Evolutionary conservation across 1,140 invertebrate genomes (phyloP), one percentile per base, ranked within the genome.

Genomic region (Plutomurus gul): DNA sequence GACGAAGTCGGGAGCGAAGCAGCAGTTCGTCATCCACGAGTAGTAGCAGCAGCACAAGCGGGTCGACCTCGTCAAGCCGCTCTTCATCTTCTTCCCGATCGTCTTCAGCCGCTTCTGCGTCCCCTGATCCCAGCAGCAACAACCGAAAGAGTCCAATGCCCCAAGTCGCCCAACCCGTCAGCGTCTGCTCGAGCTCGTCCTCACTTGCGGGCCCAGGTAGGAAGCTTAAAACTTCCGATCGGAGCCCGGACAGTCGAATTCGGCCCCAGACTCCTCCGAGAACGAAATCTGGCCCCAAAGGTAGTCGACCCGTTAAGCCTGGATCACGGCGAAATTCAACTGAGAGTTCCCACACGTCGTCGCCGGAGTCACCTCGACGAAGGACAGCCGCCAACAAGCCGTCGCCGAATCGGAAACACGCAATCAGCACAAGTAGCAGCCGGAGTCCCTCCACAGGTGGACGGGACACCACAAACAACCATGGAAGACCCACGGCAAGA

Each of bases 181-280:
- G 77, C 25, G 47, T 75, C 75, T 46, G 60, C 51, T 36, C 75
- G 75, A 78, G 51, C 70, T 16, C 78, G 56, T 25, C 70, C 36
- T 40, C 70, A 40, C 33, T 20, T 39, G 27, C 76, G 84, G 89
- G 91, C 89, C 91, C 91, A 86, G 92, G 92, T 87, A 93, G 92
- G 92, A 93, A 93, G 91, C 91, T 92, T 91, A 93, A 92, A 92
- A 92, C 91, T 92, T 92, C 91, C 91, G 91, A 92, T 89, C 90
- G 90, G 90, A 89, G 90, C 90, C 90, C 90, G 90, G 91, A 91
- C 90, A 89, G 88, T 88, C 88, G 91, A 89, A 89, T 43, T 65
- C 89, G 90, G 90, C 89, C 91, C 89, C 88, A 90, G 90, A 84
- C 88, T 91, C 85, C 86, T 92, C 89, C 92, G 88, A 89, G 91